Base-by-base conservation (phyloP, 2,113 vertebrate species). In the Petaurus breviceps region DNA sequence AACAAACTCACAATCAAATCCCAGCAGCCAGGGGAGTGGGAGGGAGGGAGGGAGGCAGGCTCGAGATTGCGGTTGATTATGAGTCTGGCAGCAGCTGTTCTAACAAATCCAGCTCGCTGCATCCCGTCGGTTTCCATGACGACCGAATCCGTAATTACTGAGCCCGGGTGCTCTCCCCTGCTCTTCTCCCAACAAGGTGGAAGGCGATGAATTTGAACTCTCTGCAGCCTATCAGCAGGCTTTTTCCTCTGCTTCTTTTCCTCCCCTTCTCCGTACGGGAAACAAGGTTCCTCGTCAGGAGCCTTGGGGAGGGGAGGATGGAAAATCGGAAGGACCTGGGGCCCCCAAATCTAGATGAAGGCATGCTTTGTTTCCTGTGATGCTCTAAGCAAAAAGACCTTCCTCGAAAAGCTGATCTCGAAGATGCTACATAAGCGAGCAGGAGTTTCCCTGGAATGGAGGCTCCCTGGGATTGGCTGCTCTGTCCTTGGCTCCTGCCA, bases 61-160 rank as follows among this genome's bases (percentile, higher is more conserved):
- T 98, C 96, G 98, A 98, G 98, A 98, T 98, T 98, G 98, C 98
- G 93, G 98, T 98, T 98, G 98, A 98, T 99, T 98, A 97, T 98
- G 98, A 98, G 98, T 97, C 98, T 99, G 98, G 98, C 98, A 99
- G 98, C 99, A 99, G 99, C 99, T 99, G 99, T 99, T 99, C 99
- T 97, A 98, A 99, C 98, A 98, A 98, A 99, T 99, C 99, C 98
- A 99, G 98, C 99, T 99, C 98, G 97, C 99, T 99, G 99, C 99
- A 99, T 99, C 99, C 99, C 98, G 99, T 99, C 99, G 99, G 99
- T 99, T 99, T 99, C 99, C 99, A 99, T 99, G 99, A 99, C 98
- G 99, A 99, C 99, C 98, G 97, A 99, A 99, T 99, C 99, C 97
- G 99, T 99, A 99, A 99, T 99, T 99, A 99, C 99, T 98, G 98